Conservation (phyloP, 2,888 invertebrate species). For the Hyppa rectilinea region DNA sequence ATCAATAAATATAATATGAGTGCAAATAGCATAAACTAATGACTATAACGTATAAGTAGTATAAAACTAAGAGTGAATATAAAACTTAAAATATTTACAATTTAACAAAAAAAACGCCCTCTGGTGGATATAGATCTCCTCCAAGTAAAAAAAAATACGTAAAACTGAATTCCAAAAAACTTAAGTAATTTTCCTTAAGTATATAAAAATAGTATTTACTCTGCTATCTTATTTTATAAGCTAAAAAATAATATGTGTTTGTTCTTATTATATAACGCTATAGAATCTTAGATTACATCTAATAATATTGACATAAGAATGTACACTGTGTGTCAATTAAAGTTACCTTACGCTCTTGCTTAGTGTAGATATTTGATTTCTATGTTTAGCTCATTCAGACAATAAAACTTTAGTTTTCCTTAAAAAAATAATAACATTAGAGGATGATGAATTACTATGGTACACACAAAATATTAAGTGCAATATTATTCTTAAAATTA, state of each 20-base stretch:
- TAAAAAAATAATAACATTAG: not conserved
- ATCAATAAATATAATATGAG: too few relatives aligned
- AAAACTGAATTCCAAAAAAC: not conserved
- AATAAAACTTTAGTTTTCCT: not conserved
- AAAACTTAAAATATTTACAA: conserved; percentile 2
- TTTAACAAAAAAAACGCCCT: not conserved
- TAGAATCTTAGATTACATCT: not conserved
- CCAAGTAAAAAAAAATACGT: not conserved
- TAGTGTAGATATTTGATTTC: not conserved
- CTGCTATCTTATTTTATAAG: conserved; percentile 7
- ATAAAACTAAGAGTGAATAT: not conserved
- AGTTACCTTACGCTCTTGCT: not conserved
- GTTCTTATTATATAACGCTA: not conserved
- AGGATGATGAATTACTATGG: not conserved
- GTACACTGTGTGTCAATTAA: not conserved
- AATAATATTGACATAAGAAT: not conserved
- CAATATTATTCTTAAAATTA: not conserved
- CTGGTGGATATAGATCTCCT: too few relatives aligned
- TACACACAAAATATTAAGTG: not conserved
- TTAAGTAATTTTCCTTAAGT: not conserved
- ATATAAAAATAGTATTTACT: conserved; percentile 1
- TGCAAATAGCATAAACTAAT: not conserved
- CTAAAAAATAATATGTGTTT: conserved; percentile 1
- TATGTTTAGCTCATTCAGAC: not conserved
- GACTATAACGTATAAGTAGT: not conserved